These are phyloP conservation scores for Drosophila sucinea DNA, from an alignment of 1,140 invertebrate genomes.

Conservation along the genomic window DNA sequence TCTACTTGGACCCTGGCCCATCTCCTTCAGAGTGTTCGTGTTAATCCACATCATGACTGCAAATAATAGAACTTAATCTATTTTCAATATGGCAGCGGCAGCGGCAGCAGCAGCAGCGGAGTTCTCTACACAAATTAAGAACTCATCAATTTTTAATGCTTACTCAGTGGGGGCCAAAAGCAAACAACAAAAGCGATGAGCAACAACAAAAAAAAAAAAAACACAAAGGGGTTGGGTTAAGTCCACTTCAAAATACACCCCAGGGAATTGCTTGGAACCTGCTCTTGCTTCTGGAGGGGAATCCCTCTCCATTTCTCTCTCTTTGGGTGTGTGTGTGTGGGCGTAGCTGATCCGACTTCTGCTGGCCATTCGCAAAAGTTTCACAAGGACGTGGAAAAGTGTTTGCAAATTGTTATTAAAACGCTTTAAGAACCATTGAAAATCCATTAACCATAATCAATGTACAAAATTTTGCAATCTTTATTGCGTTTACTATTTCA, in stretches of 20 bases:
- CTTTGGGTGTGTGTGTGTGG: slow-evolving; percentile 20
- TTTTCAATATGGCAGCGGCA: slow-evolving; percentile 75
- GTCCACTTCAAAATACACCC: slow-evolving; percentile 74
- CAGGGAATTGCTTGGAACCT: slow-evolving; percentile 60
- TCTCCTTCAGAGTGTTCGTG: slow-evolving; percentile 63
- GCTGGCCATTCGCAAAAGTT: neutral
- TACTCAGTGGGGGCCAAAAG: slow-evolving; percentile 51
- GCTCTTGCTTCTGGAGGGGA: slow-evolving; percentile 5
- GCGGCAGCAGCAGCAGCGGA: slow-evolving; percentile 58
- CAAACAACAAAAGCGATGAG: slow-evolving; percentile 1
- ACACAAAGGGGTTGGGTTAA: slow-evolving; percentile 34
- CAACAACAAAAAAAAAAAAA: slow-evolving; percentile 9
- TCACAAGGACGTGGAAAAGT: neutral
- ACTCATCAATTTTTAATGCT: slow-evolving; percentile 82
- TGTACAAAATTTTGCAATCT: no score
- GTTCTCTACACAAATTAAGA: slow-evolving; percentile 77
- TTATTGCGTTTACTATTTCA: neutral
- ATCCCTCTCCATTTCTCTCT: neutral
- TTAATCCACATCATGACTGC: slow-evolving; percentile 82
- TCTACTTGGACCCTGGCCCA: neutral
- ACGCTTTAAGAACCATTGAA: neutral
- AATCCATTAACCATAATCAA: slow-evolving; percentile 3
- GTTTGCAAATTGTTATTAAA: slow-evolving; percentile 5
- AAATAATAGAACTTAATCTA: slow-evolving; percentile 82
- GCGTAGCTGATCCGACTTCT: neutral